Base-by-base conservation (phyloP, 2,888 invertebrate genomes). In the Sinohyriopsis cumingii region DNA sequence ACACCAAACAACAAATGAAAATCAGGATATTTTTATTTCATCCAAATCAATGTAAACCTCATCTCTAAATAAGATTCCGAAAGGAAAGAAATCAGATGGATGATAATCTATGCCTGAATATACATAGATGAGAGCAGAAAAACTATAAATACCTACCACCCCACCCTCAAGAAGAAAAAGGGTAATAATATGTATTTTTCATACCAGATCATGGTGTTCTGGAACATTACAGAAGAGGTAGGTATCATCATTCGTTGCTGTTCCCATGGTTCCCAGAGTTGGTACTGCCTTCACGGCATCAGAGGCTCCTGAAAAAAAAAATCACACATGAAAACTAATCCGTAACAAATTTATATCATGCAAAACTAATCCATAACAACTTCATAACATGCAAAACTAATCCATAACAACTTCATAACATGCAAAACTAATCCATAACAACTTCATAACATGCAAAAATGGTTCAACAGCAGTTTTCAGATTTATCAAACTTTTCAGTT, bases 181-280 rank as follows among this genome's bases (percentile, higher is more conserved):
- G 45, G 15, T 12, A 45, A 45, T 45, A 45, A 45, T 45, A 45
- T 45, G 3, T n/a, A n/a, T n/a, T 20, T 57, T 22, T 78, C 79
- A 81, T 74, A 88, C 88, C 78, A 89, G 73, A 65, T 87, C 85
- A 81, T 89, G 89, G 77, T 89, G 89, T 61, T 89, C 86, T 1
- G 89, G 87, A 7, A 89, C 88, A 68, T 87, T 89, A 77, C 89
- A 89, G 77, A 88, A 82, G 45, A 89, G 81, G 55, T 82, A 83
- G 18, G 82, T 84, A 68, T 86, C 86, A 53, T 83, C 83, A 24
- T 75, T 75, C 24, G 56, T 76, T 53, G 68, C 71, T 4, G 68
- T 68, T 22, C 69, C 72, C 77, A 77, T 77, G 63, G 18, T 70
- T 20, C 15, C 53, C 55, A 55, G 20, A 64, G 54, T 54, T 33